Evolutionary conservation across 2,888 invertebrate genomes (phyloP).

Genomic region (Sycophila texana): DNA sequence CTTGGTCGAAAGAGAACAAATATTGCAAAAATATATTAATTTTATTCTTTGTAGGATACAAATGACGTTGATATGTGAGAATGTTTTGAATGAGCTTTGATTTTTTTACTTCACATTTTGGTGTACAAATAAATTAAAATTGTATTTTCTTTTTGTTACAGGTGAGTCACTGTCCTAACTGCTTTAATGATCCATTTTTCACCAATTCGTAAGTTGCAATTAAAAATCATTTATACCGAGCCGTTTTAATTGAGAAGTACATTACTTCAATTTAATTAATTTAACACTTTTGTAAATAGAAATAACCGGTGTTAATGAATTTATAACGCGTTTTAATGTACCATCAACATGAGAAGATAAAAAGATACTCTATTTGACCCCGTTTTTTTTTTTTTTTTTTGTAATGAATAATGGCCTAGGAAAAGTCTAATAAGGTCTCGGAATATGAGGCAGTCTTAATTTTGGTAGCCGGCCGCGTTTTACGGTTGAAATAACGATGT

Average conservation of each 20-base stretch:
- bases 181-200: background rate
- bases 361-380: slow-evolving; percentile 2
- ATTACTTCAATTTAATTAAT: too few species aligned
- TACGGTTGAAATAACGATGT: slow-evolving; percentile 35
- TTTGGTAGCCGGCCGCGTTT: slow-evolving; percentile 32
- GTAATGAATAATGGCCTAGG: slow-evolving; percentile 13
- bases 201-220: slow-evolving; percentile 5
- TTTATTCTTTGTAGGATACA: too few species aligned
- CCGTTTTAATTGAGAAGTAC: too few species aligned
- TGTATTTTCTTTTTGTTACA: slow-evolving; percentile 43
- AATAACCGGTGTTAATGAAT: too few species aligned
- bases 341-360: background rate
- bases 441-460: slow-evolving; percentile 30
- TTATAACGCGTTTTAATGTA: too few species aligned
- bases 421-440: slow-evolving; percentile 23
- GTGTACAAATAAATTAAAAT: background rate
- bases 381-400: slow-evolving; percentile 23
- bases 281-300: too few species aligned
- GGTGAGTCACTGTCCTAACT: slow-evolving; percentile 36
- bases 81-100: too few species aligned
- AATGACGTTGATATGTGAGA: too few species aligned
- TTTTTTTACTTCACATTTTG: too few species aligned
- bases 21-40: too few species aligned
- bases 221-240: background rate
- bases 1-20: too few species aligned